A percentile compares a stretch with the other conserved stretches of the same genome.
phyloP scores from a whole-genome alignment of 2,113 vertebrate species.

The Anoplopoma fimbria region DNA sequence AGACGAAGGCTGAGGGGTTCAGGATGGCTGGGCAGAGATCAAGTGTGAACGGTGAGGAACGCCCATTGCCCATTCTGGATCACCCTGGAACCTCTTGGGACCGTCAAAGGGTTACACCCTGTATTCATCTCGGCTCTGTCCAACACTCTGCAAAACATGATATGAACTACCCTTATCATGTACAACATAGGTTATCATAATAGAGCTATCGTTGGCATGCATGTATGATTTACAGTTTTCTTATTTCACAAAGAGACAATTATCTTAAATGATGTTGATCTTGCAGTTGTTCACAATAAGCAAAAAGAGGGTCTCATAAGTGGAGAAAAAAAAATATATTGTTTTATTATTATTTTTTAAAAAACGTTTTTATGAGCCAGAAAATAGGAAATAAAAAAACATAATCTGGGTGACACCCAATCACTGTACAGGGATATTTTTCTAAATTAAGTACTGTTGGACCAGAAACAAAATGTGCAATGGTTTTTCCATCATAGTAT shows the following conservation, averaged over 20 bases:
- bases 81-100: slow-evolving; percentile 69
- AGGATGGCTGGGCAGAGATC: slow-evolving; percentile 85
- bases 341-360: neutral
- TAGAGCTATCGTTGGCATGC: neutral
- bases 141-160: slow-evolving; percentile 43
- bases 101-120: slow-evolving; percentile 70
- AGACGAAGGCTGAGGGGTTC: slow-evolving; percentile 76
- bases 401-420: slow-evolving; percentile 16
- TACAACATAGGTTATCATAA: slow-evolving; percentile 45
- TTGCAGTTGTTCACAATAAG: neutral
- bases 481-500: slow-evolving; percentile 53
- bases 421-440: slow-evolving; percentile 27
- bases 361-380: slow-evolving; percentile 3
- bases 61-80: slow-evolving; percentile 82
- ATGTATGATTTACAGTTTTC: neutral
- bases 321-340: neutral
- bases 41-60: slow-evolving; percentile 81
- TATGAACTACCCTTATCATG: slow-evolving; percentile 42
- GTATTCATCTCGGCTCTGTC: slow-evolving; percentile 68
- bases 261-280: neutral
- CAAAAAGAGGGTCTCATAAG: neutral
- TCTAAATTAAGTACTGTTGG: slow-evolving; percentile 47
- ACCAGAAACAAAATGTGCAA: slow-evolving; percentile 37
- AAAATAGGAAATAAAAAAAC: slow-evolving; percentile 18
- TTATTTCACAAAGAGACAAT: neutral